Conservation (phyloP, 2,888 invertebrate genomes). For the Campoplex capitator region DNA sequence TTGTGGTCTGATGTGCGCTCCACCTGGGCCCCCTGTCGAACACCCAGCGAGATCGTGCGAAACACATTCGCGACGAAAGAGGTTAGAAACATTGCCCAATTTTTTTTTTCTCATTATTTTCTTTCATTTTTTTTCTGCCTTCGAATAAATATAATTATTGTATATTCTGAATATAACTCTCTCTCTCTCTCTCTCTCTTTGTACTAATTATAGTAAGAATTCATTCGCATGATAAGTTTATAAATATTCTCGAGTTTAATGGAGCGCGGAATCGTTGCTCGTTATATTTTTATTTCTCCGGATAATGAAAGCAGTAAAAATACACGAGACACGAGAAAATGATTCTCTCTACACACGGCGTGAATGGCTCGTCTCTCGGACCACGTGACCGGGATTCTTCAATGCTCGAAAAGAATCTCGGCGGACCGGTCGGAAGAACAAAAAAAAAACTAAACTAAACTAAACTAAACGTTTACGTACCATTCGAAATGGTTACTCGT, state of each 20-base stretch:
- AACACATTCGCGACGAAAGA: slow-evolving; percentile 64
- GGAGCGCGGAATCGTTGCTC: background rate
- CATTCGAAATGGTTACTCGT: background rate
- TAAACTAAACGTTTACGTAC: background rate
- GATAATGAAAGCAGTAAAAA: background rate
- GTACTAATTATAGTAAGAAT: background rate
- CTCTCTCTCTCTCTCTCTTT: background rate
- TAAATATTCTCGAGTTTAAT: background rate
- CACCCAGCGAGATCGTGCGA: slow-evolving; percentile 60
- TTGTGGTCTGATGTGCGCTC: slow-evolving; percentile 65
- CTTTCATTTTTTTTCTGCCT: background rate
- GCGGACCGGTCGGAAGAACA: background rate
- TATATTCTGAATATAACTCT: background rate
- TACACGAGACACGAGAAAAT: slow-evolving; percentile 13
- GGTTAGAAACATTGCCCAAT: slow-evolving; percentile 68
- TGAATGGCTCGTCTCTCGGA: slow-evolving; percentile 13
- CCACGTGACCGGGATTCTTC: slow-evolving; percentile 14
- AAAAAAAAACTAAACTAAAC: too few species aligned
- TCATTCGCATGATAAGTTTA: background rate
- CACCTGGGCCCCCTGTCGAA: slow-evolving; percentile 67
- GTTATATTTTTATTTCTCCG: background rate
- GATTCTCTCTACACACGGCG: slow-evolving; percentile 6
- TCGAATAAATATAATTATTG: too few species aligned
- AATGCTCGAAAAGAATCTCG: slow-evolving; percentile 12
- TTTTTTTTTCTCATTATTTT: background rate